Conservation (phyloP, 64 coral and sea anemone species). For the Pachyseris speciosa region DNA sequence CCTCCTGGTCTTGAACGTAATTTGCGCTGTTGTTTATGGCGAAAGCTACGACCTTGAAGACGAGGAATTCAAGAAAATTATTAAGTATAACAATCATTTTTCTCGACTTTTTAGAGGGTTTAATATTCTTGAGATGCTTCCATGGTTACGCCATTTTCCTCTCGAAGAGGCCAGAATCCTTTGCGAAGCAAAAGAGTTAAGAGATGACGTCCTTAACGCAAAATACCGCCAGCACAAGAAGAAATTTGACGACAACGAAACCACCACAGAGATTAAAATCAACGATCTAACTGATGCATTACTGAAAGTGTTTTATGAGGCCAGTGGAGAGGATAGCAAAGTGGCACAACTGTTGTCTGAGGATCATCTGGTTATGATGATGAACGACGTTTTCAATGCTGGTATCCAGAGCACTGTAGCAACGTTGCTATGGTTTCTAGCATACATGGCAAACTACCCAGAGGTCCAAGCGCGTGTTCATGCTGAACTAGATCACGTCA, state of each 20-base stretch:
- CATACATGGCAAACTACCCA: constrained; percentile 75
- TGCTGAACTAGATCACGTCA: constrained; percentile 55
- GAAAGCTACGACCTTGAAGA: constrained; percentile 44
- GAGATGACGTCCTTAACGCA: constrained; percentile 18
- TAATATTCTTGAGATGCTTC: constrained; percentile 66
- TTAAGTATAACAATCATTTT: constrained; percentile 62
- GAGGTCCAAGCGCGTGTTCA: constrained; percentile 62
- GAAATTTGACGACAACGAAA: constrained; percentile 17
- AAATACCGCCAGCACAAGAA: constrained; percentile 68
- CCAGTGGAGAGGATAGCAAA: constrained; percentile 24
- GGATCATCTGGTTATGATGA: constrained; percentile 67
- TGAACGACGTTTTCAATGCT: constrained; percentile 75
- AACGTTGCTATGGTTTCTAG: constrained; percentile 64
- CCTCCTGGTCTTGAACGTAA: constrained; percentile 64
- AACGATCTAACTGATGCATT: constrained; percentile 72
- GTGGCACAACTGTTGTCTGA: constrained; percentile 33
- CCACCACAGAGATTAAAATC: constrained; percentile 17
- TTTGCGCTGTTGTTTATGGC: constrained; percentile 70
- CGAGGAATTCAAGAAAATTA: constrained; percentile 60
- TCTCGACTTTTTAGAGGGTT: constrained; percentile 32
- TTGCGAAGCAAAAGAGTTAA: constrained; percentile 12
- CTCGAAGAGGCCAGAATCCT: constrained; percentile 31
- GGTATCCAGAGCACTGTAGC: constrained; percentile 54
- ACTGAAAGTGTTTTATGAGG: constrained; percentile 37
- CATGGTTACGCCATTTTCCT: constrained; percentile 60